phyloP scores from a whole-genome alignment of 2,888 invertebrate species.

The Ypsolopha scabrella region DNA sequence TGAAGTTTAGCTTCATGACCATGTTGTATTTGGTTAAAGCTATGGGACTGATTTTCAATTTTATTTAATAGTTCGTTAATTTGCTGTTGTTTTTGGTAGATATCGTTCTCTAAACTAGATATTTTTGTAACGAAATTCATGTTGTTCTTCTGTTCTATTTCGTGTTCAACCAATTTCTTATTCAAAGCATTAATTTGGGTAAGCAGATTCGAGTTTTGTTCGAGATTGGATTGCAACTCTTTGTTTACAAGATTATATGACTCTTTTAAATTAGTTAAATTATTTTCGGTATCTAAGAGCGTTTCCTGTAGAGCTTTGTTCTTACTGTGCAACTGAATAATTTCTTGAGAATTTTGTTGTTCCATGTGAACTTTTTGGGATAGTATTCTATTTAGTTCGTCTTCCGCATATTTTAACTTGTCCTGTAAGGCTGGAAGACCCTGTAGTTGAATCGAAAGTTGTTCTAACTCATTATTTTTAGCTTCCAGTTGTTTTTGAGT shows the following conservation, averaged over 20 bases:
- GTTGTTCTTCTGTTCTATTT: slow-evolving; percentile 53
- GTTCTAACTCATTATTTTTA: slow-evolving; percentile 40
- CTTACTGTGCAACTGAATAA: slow-evolving; percentile 28
- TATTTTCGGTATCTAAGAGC: slow-evolving; percentile 22
- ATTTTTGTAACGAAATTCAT: slow-evolving; percentile 47
- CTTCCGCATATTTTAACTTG: slow-evolving; percentile 47
- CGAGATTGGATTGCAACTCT: slow-evolving; percentile 28
- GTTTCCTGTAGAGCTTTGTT: slow-evolving; percentile 28
- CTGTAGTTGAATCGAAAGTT: slow-evolving; percentile 40
- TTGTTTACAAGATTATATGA: slow-evolving; percentile 26
- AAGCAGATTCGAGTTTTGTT: slow-evolving; percentile 34
- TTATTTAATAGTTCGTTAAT: slow-evolving; percentile 39
- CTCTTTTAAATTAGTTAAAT: slow-evolving; percentile 29
- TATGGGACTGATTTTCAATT: slow-evolving; percentile 42
- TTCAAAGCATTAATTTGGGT: slow-evolving; percentile 39
- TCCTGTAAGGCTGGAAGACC: slow-evolving; percentile 45
- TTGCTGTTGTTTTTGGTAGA: slow-evolving; percentile 43
- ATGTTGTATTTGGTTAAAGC: slow-evolving; percentile 44
- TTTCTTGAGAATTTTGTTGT: slow-evolving; percentile 33
- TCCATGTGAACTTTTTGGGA: slow-evolving; percentile 32
- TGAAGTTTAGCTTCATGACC: slow-evolving; percentile 77
- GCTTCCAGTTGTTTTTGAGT: slow-evolving; percentile 37
- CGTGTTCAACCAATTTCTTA: slow-evolving; percentile 49
- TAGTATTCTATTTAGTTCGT: slow-evolving; percentile 42
- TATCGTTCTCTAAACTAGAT: slow-evolving; percentile 42